Conservation (phyloP, 2,888 invertebrate species). For the Harpagoxenus sublaevis region DNA sequence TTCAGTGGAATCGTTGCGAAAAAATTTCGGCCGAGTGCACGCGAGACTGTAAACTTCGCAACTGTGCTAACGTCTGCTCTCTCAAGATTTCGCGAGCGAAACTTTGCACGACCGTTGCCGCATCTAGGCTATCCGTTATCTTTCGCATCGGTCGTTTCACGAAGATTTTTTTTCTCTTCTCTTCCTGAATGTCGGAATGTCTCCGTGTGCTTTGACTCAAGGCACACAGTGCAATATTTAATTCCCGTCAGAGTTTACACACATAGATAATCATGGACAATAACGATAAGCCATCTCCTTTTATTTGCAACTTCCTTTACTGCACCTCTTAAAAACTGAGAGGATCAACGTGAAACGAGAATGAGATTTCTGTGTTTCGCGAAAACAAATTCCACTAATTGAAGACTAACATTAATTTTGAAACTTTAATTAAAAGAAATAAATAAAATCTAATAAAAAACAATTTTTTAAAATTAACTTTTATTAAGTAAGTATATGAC, state of each 20-base stretch:
- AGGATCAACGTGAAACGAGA: not conserved
- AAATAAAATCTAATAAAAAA: not conserved
- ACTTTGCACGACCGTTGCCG: conserved; percentile 2
- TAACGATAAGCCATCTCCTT: conserved; percentile 8
- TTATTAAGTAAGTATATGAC: not conserved
- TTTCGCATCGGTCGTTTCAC: conserved; percentile 49
- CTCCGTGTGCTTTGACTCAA: conserved; percentile 44
- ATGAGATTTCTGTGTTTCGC: not conserved
- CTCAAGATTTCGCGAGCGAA: conserved; percentile 40
- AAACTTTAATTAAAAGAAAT: not conserved
- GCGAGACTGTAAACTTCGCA: conserved; percentile 33
- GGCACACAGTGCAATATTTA: conserved; percentile 37
- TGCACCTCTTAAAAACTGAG: not conserved
- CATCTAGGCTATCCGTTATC: conserved; percentile 55
- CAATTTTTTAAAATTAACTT: not conserved
- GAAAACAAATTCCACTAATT: conserved; percentile 1
- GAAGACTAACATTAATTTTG: not conserved
- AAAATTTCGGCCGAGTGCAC: conserved; percentile 48
- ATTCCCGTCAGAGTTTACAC: conserved; percentile 11
- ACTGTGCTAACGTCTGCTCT: conserved; percentile 36
- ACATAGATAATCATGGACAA: conserved; percentile 33
- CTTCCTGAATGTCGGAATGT: conserved; percentile 27
- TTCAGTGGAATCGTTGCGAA: conserved; percentile 24
- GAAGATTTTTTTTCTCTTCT: conserved; percentile 25
- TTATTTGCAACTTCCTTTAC: conserved; percentile 25